phyloP scores from a whole-genome alignment of 2,113 vertebrate genomes.

The Neoarius graeffei region DNA sequence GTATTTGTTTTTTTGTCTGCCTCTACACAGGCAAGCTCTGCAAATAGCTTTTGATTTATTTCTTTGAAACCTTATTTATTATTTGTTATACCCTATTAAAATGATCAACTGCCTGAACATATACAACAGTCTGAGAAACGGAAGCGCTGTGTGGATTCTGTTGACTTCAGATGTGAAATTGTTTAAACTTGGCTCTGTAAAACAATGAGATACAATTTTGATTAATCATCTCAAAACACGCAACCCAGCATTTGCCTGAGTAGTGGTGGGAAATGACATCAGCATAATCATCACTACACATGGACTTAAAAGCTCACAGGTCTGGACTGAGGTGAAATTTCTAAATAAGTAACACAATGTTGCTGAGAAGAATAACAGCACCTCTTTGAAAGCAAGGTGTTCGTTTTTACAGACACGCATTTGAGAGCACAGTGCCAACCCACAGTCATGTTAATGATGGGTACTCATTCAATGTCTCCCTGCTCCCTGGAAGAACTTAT shows the following conservation, averaged over 20 bases:
- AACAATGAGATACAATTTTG: conserved; percentile 39
- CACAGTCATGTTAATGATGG: conserved; percentile 59
- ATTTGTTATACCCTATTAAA: conserved; percentile 45
- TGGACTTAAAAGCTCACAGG: conserved; percentile 25
- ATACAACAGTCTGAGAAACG: conserved; percentile 43
- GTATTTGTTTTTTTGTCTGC: conserved; percentile 2
- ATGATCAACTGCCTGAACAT: conserved; percentile 47
- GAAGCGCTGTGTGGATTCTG: conserved; percentile 29
- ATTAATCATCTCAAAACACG: conserved; percentile 55
- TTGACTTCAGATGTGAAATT: conserved; percentile 46
- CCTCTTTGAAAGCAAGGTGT: conserved; percentile 48
- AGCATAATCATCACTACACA: conserved; percentile 45
- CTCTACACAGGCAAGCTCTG: not conserved
- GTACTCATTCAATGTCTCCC: conserved; percentile 60
- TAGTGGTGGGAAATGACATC: conserved; percentile 45
- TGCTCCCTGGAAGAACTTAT: conserved; percentile 57
- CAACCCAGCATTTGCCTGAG: conserved; percentile 37
- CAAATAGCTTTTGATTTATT: conserved; percentile 40
- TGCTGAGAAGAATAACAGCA: conserved; percentile 29
- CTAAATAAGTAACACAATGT: conserved; percentile 33
- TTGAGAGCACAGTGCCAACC: conserved; percentile 48
- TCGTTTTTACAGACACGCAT: conserved; percentile 49
- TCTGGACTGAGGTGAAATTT: conserved; percentile 35
- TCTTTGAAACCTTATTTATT: conserved; percentile 44
- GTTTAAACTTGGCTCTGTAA: conserved; percentile 49